These are phyloP conservation scores for Corydoras sp. DNA, from an alignment of 2,113 vertebrate genomes.

Conservation along the genomic window DNA sequence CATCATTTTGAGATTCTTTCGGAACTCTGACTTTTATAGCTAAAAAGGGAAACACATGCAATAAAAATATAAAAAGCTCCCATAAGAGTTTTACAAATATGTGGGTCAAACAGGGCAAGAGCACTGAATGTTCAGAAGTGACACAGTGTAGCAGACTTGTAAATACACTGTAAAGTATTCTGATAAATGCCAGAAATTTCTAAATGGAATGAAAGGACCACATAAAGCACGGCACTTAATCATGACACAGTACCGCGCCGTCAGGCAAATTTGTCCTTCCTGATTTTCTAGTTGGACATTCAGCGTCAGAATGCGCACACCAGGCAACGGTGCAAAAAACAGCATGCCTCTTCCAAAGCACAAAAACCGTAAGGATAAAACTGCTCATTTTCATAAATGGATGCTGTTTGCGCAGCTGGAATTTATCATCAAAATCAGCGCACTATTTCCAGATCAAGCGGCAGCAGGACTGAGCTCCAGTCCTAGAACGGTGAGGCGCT, in stretches of 20 bases:
- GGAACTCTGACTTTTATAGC: not conserved
- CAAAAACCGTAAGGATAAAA: slow-evolving; percentile 8
- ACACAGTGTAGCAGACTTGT: too few species aligned
- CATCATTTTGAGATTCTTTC: not conserved
- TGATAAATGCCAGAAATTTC: too few species aligned
- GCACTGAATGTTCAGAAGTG: slow-evolving; percentile 44
- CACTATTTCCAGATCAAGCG: not conserved
- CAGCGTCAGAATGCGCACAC: slow-evolving; percentile 43
- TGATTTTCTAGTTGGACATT: slow-evolving; percentile 37
- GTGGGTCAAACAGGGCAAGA: slow-evolving; percentile 39
- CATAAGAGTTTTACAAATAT: slow-evolving; percentile 1
- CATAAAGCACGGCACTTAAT: not conserved
- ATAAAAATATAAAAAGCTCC: not conserved
- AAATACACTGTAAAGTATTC: slow-evolving; percentile 1
- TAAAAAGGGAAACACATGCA: not conserved
- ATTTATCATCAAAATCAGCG: slow-evolving; percentile 5
- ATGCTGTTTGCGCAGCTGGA: slow-evolving; percentile 1
- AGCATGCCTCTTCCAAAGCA: slow-evolving; percentile 54
- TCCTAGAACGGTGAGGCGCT: slow-evolving; percentile 57
- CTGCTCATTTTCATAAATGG: not conserved
- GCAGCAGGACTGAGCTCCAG: slow-evolving; percentile 36
- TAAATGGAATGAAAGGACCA: too few species aligned
- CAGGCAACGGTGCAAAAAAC: slow-evolving; percentile 38
- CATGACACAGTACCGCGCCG: not conserved
- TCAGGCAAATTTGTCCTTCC: not conserved